Evolutionary conservation across 2,888 invertebrate species (phyloP).

Genomic region (Apocheima hispidaria): DNA sequence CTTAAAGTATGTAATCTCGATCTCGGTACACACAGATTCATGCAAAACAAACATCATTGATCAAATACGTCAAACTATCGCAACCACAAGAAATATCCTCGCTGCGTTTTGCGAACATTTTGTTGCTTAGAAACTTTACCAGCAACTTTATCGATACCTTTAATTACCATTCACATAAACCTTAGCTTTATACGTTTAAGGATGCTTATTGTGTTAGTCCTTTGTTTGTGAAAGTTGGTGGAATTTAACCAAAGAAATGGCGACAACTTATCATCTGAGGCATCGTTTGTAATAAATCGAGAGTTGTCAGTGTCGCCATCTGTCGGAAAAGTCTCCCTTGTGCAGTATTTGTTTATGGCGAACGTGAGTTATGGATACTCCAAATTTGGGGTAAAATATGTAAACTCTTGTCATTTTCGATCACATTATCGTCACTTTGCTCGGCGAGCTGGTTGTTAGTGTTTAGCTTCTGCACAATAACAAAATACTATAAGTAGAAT

Average conservation of each 20-base stretch:
- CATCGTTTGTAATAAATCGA: slow-evolving; percentile 50
- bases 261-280: slow-evolving; percentile 56
- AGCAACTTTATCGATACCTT: slow-evolving; percentile 10
- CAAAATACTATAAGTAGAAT: too few species aligned
- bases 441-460: too few species aligned
- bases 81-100: slow-evolving; percentile 46
- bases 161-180: not conserved
- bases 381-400: slow-evolving; percentile 5
- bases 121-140: slow-evolving; percentile 34
- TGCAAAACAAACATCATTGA: slow-evolving; percentile 38
- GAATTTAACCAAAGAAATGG: slow-evolving; percentile 53
- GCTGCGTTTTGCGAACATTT: slow-evolving; percentile 44
- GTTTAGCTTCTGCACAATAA: not conserved
- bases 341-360: slow-evolving; percentile 54
- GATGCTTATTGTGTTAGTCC: not conserved
- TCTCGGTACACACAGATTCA: slow-evolving; percentile 11
- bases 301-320: slow-evolving; percentile 53
- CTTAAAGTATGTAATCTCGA: not conserved
- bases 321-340: slow-evolving; percentile 53
- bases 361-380: slow-evolving; percentile 23
- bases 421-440: too few species aligned
- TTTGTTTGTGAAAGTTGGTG: slow-evolving; percentile 29
- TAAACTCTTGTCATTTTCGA: too few species aligned
- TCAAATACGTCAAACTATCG: slow-evolving; percentile 39
- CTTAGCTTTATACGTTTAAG: slow-evolving; percentile 4